phyloP scores from a whole-genome alignment of 2,888 invertebrate species.

The Anoncus sp. region DNA sequence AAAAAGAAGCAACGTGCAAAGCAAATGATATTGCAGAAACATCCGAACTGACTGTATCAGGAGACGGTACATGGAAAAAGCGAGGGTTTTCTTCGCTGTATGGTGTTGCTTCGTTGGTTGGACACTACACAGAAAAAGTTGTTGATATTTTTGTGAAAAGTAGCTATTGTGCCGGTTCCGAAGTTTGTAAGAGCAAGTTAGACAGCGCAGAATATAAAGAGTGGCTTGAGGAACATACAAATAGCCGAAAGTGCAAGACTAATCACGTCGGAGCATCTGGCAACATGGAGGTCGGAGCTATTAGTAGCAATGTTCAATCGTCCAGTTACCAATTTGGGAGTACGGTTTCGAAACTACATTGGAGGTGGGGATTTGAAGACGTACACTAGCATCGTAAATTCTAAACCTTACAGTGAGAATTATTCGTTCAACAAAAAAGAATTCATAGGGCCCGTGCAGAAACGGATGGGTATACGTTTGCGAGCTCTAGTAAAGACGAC shows the following conservation, averaged over 20 bases:
- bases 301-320: constrained; percentile 60
- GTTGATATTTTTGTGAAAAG: constrained; percentile 53
- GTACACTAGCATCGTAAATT: constrained; percentile 41
- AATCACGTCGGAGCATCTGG: constrained; percentile 59
- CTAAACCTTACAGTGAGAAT: constrained; percentile 47
- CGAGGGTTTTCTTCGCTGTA: constrained; percentile 53
- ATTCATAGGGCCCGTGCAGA: constrained; percentile 52
- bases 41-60: constrained; percentile 44
- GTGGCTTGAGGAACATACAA: constrained; percentile 62
- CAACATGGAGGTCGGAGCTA: constrained; percentile 60
- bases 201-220: constrained; percentile 60
- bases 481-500: constrained; percentile 49
- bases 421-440: constrained; percentile 36
- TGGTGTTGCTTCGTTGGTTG: constrained; percentile 61
- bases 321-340: constrained; percentile 41
- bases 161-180: constrained; percentile 56
- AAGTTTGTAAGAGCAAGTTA: constrained; percentile 61
- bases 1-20: constrained; percentile 53
- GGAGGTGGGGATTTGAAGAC: constrained; percentile 47
- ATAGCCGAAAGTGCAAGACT: constrained; percentile 43
- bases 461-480: constrained; percentile 38
- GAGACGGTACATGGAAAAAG: constrained; percentile 51
- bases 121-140: constrained; percentile 56
- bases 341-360: constrained; percentile 40
- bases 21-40: constrained; percentile 36